Base-by-base conservation (phyloP, 2,797 vertebrate species). In the Gallinago nigripennis region DNA sequence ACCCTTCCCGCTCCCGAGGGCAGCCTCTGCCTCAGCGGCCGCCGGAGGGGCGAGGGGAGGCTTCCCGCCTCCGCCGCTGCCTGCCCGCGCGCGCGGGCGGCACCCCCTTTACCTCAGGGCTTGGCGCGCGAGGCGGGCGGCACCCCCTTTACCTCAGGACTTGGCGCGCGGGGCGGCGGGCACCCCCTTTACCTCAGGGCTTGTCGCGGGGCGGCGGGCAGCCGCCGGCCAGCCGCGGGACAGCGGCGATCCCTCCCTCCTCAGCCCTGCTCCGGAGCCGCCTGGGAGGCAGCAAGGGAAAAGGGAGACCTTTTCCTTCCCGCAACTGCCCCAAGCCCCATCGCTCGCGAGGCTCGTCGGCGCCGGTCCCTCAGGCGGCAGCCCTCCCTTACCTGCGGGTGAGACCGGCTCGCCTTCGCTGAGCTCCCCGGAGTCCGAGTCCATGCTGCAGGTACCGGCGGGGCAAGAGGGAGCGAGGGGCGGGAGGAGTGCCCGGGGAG, bases 361-460 rank as follows among this genome's bases (percentile, higher is more conserved):
- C 27, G 51, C 37, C 58, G 37, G 46, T 58, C 75, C 80, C 30
- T 46, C 53, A 18, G 72, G 53, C 46, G n/a, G 56, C 41, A 12
- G 39, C 60, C 70, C n/a, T 28, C 37, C 37, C 96, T 97, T 98
- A 99, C 99, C 99, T 99, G 99, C 90, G 14, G 96, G 97, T 68
- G 98, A 98, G 84, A 94, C 93, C 31, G 99, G 97, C 96, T 99
- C 99, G 96, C 99, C 99, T 87, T 99, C 99, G 97, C 99, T 99
- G 97, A 99, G 98, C 97, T 99, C 99, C 69, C 98, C 99, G 35
- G 99, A 99, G 97, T 99, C 99, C 88, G 99, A 99, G 97, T 99
- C 99, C 99, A 99, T 99, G 98, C 98, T 98, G 95, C 61, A 9
- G 86, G 89, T 19, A 6, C 1, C 51, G 45, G 81, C 68, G 45